These are phyloP conservation scores for Ctenodactylus gundi DNA, from an alignment of 2,113 vertebrate genomes.

Conservation along the genomic window DNA sequence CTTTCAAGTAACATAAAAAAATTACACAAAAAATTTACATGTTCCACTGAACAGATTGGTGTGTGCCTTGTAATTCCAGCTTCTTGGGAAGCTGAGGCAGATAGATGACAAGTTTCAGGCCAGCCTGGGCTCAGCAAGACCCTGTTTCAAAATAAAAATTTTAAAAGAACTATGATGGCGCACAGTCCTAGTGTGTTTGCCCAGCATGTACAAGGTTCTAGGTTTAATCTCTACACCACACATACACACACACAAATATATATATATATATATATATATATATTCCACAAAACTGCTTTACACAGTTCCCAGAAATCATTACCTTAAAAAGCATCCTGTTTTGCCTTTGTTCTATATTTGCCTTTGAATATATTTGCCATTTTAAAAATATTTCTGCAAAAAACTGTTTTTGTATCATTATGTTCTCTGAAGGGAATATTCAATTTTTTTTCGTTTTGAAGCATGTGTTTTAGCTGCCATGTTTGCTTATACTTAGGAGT, in stretches of 20 bases:
- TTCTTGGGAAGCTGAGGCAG: background rate
- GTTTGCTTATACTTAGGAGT: background rate
- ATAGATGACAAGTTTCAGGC: background rate
- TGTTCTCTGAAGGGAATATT: background rate
- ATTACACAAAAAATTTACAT: background rate
- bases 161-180: background rate
- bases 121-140: background rate
- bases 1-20: slow-evolving; percentile 32
- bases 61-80: background rate
- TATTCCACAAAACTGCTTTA: background rate
- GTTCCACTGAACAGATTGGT: background rate
- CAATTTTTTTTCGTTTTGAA: slow-evolving; percentile 20
- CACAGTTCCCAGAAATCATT: background rate
- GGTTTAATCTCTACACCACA: background rate
- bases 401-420: background rate
- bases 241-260: too few species aligned
- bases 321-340: background rate
- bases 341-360: background rate
- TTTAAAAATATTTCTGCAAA: background rate
- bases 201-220: background rate
- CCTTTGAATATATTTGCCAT: background rate
- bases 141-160: background rate
- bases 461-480: background rate
- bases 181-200: background rate
- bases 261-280: too few species aligned